Percentiles rank a stretch among this genome's conserved stretches.
These are phyloP conservation scores for Silurus glanis DNA, from an alignment of 2,113 vertebrate genomes.

Conservation along the genomic window DNA sequence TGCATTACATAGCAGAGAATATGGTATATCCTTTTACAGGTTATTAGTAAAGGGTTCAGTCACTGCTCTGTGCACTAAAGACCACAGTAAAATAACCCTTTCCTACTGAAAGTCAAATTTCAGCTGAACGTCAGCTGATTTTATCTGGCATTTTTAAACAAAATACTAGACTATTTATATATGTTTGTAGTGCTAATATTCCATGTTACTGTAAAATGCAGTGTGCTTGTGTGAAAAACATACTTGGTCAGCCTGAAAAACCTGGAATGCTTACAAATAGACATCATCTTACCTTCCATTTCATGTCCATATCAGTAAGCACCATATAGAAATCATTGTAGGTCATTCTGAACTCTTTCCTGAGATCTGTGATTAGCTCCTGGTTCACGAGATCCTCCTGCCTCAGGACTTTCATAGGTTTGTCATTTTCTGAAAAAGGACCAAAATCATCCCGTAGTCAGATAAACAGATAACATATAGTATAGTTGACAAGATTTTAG, in stretches of 20 bases:
- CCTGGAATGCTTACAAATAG: neutral
- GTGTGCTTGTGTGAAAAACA: neutral
- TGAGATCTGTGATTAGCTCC: conserved; percentile 88
- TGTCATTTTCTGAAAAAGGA: conserved; percentile 85
- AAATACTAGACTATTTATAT: neutral
- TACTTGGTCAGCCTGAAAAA: neutral
- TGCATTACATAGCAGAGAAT: neutral
- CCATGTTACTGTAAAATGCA: neutral
- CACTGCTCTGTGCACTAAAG: neutral
- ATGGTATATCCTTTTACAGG: neutral
- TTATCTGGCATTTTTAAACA: conserved; percentile 16
- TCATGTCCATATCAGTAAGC: conserved; percentile 90
- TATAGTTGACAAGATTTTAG: conserved; percentile 9
- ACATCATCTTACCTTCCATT: conserved; percentile 81
- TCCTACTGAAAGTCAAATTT: neutral
- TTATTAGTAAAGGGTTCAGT: neutral
- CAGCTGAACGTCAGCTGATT: neutral
- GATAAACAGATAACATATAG: neutral
- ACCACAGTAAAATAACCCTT: neutral
- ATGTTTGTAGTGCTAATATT: neutral
- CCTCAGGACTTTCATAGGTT: conserved; percentile 88
- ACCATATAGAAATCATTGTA: conserved; percentile 96
- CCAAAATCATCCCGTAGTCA: conserved; percentile 3
- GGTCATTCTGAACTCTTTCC: conserved; percentile 92
- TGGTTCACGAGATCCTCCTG: conserved; percentile 91